Conservation (phyloP, 1,140 invertebrate species). For the Drosophila aff. region DNA sequence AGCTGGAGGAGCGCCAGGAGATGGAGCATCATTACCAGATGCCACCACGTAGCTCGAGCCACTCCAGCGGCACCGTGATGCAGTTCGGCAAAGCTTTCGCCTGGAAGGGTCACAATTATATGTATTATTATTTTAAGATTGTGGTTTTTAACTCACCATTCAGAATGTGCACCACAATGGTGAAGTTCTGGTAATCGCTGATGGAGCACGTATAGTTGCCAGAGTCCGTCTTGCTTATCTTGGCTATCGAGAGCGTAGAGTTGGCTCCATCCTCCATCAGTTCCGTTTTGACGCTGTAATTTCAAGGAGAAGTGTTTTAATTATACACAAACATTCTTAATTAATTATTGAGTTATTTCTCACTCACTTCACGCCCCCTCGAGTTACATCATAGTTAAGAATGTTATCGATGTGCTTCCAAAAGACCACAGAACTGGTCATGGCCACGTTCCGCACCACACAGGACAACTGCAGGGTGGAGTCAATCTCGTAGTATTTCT, state of each 20-base stretch:
- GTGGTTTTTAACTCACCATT: slow-evolving; percentile 87
- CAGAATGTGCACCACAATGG: slow-evolving; percentile 90
- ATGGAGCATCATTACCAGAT: slow-evolving; percentile 30
- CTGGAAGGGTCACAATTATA: slow-evolving; percentile 62
- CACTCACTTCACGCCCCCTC: slow-evolving; percentile 90
- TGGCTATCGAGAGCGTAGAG: slow-evolving; percentile 90
- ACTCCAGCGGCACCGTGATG: slow-evolving; percentile 85
- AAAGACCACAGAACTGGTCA: slow-evolving; percentile 88
- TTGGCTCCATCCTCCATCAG: slow-evolving; percentile 91
- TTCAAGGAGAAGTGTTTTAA: background rate
- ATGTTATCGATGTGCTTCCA: slow-evolving; percentile 90
- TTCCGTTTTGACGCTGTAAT: slow-evolving; percentile 90
- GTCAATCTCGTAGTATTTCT: slow-evolving; percentile 92
- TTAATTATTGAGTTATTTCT: background rate
- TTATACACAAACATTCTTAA: background rate
- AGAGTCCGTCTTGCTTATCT: slow-evolving; percentile 90
- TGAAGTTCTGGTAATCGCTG: slow-evolving; percentile 88
- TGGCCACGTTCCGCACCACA: slow-evolving; percentile 89
- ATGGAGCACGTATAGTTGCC: slow-evolving; percentile 93
- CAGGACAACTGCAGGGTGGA: slow-evolving; percentile 91
- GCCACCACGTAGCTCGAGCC: slow-evolving; percentile 19
- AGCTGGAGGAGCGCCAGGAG: slow-evolving; percentile 46
- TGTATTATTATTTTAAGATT: background rate
- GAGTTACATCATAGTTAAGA: slow-evolving; percentile 90
- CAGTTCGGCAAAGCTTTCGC: slow-evolving; percentile 88